Evolutionary conservation across 2,888 invertebrate species (phyloP), one percentile per base, ranked within the genome.

Genomic region (Rhodophaea formosa): DNA sequence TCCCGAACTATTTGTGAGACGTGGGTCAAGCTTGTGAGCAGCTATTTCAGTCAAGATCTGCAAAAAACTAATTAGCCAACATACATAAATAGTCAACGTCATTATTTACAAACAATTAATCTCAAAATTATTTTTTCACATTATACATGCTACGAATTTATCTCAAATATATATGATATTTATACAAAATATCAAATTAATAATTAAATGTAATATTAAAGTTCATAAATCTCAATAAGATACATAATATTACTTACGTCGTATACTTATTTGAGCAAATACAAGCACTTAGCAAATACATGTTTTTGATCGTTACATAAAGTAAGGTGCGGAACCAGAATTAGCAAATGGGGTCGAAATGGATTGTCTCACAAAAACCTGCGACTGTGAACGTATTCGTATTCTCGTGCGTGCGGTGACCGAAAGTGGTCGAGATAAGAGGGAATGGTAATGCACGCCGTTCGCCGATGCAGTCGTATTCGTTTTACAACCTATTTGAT

Each of bases 311-410:
- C 62, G 66, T 77, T 79, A 74, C 71, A 73, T 74, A 72, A 69
- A 65, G 59, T 59, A 64, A 74, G 75, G 74, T 69, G 75, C 70
- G 77, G 74, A 72, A 72, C 73, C 64, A 72, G 70, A 77, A 82
- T 81, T 81, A 73, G 73, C 79, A 82, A 85, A 80, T 82, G 77
- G 76, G 82, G 74, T 72, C 80, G 70, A 80, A 78, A 72, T 71
- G 69, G 74, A 75, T 66, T 66, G 70, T 69, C 63, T 59, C 66
- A 70, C 68, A 73, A 73, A 75, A 75, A 59, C 56, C 56, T 45
- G 23, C 16, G 56, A 49, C 56, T 45, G 23, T 30, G 56, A 49
- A 49, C 42, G 49, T 35, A 32, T 56, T 43, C 42, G 39, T 23
- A 55, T 53, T 17, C 10, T 39, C 47, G 42, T 56, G 35, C 10